phyloP scores from a whole-genome alignment of 2,888 invertebrate species.

The Eledona agricola region DNA sequence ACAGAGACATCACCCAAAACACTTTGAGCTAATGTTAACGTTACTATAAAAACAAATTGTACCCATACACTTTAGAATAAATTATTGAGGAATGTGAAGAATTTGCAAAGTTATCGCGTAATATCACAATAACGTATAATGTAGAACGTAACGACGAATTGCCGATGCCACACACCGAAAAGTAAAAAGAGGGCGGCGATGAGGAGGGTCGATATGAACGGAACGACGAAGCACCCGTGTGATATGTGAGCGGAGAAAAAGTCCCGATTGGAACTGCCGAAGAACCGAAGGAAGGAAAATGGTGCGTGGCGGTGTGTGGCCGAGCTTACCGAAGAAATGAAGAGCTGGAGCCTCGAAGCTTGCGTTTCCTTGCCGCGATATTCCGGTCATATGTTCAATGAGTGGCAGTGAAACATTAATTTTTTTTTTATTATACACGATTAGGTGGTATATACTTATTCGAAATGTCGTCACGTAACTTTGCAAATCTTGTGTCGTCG shows the following conservation, averaged over 20 bases:
- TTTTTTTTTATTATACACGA: conserved; percentile 30
- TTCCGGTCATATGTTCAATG: conserved; percentile 30
- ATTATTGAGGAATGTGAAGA: conserved; percentile 47
- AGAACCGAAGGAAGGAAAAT: too few relatives aligned
- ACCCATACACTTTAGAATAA: conserved; percentile 56
- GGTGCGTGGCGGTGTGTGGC: conserved; percentile 17
- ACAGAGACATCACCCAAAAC: conserved; percentile 52
- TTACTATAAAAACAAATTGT: conserved; percentile 50
- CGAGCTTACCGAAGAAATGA: conserved; percentile 19
- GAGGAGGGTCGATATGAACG: conserved; percentile 26
- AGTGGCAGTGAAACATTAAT: conserved; percentile 35
- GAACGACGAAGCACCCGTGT: conserved; percentile 26
- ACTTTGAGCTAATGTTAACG: conserved; percentile 50
- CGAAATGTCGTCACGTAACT: conserved; percentile 40
- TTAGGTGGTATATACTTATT: conserved; percentile 22
- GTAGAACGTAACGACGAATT: conserved; percentile 20
- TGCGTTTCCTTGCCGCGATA: conserved; percentile 30
- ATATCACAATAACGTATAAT: conserved; percentile 44
- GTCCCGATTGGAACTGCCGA: conserved; percentile 10
- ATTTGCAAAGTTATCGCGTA: conserved; percentile 45
- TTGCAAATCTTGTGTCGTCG: conserved; percentile 48
- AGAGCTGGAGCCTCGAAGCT: conserved; percentile 3
- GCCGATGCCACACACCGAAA: conserved; percentile 31
- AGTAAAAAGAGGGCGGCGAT: too few relatives aligned
- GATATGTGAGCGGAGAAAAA: conserved; percentile 32